phyloP scores from a whole-genome alignment of 2,888 invertebrate genomes.

The Dyspetes luteomarginatus region DNA sequence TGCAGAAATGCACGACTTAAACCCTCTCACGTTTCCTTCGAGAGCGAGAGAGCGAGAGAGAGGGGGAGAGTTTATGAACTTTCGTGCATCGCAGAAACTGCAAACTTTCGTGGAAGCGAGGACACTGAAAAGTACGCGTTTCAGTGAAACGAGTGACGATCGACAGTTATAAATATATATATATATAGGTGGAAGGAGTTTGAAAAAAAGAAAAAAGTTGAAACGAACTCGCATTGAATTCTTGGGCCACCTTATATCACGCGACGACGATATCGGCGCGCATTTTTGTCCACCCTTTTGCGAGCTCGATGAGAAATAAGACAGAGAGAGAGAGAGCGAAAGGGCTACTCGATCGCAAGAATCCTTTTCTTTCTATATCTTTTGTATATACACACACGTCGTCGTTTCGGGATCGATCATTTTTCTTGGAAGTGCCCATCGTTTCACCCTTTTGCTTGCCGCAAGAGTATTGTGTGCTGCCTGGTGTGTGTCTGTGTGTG shows the following conservation, averaged over 20 bases:
- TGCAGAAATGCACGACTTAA: neutral
- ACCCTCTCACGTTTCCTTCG: neutral
- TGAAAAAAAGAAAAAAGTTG: slow-evolving; percentile 5
- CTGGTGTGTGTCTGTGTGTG: too few relatives aligned
- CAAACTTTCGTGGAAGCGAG: slow-evolving; percentile 37
- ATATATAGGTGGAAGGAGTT: neutral
- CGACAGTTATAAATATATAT: slow-evolving; percentile 37
- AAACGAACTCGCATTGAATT: slow-evolving; percentile 46
- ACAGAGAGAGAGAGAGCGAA: slow-evolving; percentile 15
- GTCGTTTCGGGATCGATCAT: slow-evolving; percentile 64
- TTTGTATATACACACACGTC: neutral
- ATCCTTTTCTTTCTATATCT: slow-evolving; percentile 2
- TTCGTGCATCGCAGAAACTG: slow-evolving; percentile 24
- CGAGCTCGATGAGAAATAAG: slow-evolving; percentile 49
- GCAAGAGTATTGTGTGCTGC: too few relatives aligned
- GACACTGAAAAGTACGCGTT: slow-evolving; percentile 43
- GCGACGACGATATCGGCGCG: slow-evolving; percentile 67
- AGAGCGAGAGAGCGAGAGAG: neutral
- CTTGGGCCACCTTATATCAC: slow-evolving; percentile 72
- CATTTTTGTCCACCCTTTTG: slow-evolving; percentile 70
- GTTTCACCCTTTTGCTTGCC: slow-evolving; percentile 23
- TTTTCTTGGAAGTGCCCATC: slow-evolving; percentile 58
- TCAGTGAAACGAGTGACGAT: slow-evolving; percentile 23
- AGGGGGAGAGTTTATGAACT: slow-evolving; percentile 25
- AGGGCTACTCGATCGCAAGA: slow-evolving; percentile 45